Evolutionary conservation across 2,797 vertebrate genomes (phyloP).

Genomic region (Borostomias antarcticus): DNA sequence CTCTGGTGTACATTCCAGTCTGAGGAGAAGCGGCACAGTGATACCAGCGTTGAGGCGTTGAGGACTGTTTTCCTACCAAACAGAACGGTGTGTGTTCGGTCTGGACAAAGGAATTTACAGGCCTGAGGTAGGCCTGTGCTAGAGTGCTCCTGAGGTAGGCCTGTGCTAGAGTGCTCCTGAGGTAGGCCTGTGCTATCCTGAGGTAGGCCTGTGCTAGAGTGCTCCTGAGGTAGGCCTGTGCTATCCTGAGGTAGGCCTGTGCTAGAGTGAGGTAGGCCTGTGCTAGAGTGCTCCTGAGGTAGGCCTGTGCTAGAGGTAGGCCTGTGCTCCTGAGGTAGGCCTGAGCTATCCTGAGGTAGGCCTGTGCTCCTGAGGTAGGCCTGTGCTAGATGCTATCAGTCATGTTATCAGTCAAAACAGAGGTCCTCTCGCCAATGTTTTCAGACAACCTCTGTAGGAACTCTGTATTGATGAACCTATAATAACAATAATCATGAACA

Average conservation of each 20-base stretch:
- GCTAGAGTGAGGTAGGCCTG: no score
- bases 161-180: no score
- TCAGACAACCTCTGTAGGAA: not conserved
- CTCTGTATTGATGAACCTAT: not conserved
- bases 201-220: no score
- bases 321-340: not conserved
- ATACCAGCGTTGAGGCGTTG: constrained; percentile 7
- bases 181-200: no score
- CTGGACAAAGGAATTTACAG: constrained; percentile 16
- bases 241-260: no score
- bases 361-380: no score
- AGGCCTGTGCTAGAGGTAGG: no score
- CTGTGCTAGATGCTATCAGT: not conserved
- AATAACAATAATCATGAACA: no score
- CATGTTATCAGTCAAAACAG: not conserved
- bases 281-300: no score
- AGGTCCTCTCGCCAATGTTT: not conserved
- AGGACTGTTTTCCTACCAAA: constrained; percentile 1
- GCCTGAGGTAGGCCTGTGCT: not conserved
- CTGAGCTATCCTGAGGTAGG: not conserved
- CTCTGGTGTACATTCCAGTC: constrained; percentile 42
- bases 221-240: no score
- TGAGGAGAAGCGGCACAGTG: constrained; percentile 16
- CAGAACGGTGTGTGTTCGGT: constrained; percentile 1
- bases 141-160: no score